Conservation (phyloP, 1,140 invertebrate species). For the Pseudobourletiella spinata region DNA sequence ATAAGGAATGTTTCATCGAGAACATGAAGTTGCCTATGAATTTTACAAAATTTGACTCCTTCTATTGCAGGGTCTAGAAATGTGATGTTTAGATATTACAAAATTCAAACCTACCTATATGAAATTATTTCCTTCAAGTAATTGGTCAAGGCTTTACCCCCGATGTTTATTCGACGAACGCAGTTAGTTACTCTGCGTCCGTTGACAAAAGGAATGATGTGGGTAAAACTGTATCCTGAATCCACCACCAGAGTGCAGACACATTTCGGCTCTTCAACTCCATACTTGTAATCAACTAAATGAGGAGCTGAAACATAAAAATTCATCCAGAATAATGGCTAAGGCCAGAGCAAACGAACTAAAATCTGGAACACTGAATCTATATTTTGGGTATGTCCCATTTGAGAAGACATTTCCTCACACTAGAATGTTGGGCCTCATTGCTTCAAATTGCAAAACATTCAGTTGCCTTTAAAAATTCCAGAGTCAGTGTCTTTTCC, state of each 20-base stretch:
- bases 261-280: constrained; percentile 41
- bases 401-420: not conserved
- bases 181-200: constrained; percentile 70
- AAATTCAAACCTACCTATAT: constrained; percentile 49
- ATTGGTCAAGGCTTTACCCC: constrained; percentile 95
- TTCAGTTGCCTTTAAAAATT: not conserved
- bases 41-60: constrained; percentile 9
- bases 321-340: not conserved
- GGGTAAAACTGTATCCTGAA: constrained; percentile 89
- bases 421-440: no score
- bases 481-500: no score
- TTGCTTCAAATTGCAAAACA: no score
- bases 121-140: constrained; percentile 97
- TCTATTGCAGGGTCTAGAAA: constrained; percentile 4
- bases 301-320: constrained; percentile 42
- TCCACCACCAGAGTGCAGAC: constrained; percentile 81
- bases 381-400: not conserved
- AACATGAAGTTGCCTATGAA: constrained; percentile 91
- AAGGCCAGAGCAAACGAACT: not conserved
- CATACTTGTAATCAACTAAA: constrained; percentile 48
- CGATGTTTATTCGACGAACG: constrained; percentile 81
- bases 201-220: constrained; percentile 88
- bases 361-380: not conserved
- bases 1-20: constrained; percentile 99
- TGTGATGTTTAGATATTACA: not conserved